Percentiles rank a stretch among this genome's conserved stretches.
Evolutionary conservation across 2,797 vertebrate species (phyloP).

Genomic region (Valencia hispanica): DNA sequence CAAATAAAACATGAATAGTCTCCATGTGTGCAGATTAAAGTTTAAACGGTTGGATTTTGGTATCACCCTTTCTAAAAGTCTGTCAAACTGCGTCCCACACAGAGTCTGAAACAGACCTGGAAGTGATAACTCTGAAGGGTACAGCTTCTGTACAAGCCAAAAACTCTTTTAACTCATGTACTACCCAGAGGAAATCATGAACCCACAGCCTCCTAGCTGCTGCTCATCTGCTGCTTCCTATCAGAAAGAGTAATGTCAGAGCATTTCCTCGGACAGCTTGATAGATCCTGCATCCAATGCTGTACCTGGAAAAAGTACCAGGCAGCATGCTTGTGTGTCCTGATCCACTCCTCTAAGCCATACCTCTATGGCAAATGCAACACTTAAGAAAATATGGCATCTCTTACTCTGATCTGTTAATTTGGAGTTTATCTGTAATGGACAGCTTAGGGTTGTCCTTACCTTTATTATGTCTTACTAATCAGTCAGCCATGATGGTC

Average conservation of each 20-base stretch:
- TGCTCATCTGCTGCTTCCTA: slow-evolving; percentile 1
- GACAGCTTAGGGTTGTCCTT: background rate
- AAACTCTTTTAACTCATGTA: background rate
- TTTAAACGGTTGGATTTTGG: background rate
- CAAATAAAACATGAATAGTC: background rate
- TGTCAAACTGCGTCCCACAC: background rate
- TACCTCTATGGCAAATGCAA: no score
- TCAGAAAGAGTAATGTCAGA: background rate
- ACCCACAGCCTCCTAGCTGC: background rate
- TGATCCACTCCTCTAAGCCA: background rate
- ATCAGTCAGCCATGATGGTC: background rate
- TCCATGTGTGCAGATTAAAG: background rate
- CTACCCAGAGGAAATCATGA: background rate
- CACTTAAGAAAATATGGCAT: background rate
- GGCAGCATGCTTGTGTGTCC: no score
- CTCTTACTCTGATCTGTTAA: no score
- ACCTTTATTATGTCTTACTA: background rate
- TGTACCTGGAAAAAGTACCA: slow-evolving; percentile 1
- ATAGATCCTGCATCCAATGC: background rate
- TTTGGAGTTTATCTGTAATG: background rate
- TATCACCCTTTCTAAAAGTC: background rate
- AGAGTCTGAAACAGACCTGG: background rate
- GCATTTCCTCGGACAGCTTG: slow-evolving; percentile 3
- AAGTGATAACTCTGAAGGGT: background rate
- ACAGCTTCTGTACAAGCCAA: background rate